Evolutionary conservation across 2,797 vertebrate species (phyloP).

Genomic region (Oreonectes daqikongensis): DNA sequence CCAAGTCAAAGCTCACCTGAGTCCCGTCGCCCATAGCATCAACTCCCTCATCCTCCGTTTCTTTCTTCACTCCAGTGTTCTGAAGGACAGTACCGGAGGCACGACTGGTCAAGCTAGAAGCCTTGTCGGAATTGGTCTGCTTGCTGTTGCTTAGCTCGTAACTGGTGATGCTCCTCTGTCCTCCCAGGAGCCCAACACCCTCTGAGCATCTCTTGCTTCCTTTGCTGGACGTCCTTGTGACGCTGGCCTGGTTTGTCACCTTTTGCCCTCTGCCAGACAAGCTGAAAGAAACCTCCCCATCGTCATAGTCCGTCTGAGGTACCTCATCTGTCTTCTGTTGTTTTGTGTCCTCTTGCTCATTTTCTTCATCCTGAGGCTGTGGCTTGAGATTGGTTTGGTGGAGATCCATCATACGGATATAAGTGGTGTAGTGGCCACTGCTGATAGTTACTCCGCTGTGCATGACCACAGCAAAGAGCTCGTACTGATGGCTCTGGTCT

Average conservation of each 20-base stretch:
- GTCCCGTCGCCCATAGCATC: constrained; percentile 25
- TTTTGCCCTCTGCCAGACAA: constrained; percentile 61
- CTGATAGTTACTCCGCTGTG: constrained; percentile 97
- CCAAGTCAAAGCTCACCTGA: constrained; percentile 54
- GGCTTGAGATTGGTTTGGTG: constrained; percentile 67
- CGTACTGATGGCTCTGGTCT: constrained; percentile 77
- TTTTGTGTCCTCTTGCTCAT: constrained; percentile 57
- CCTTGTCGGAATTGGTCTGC: constrained; percentile 78
- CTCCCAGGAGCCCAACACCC: constrained; percentile 88
- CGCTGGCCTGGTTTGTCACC: background rate
- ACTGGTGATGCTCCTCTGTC: constrained; percentile 87
- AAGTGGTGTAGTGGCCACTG: constrained; percentile 96
- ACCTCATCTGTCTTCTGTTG: constrained; percentile 74
- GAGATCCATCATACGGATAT: constrained; percentile 86
- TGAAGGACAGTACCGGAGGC: constrained; percentile 55
- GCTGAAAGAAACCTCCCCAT: constrained; percentile 84
- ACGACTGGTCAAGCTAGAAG: constrained; percentile 61
- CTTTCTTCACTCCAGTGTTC: constrained; percentile 61
- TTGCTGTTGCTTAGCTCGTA: constrained; percentile 80
- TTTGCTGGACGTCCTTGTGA: constrained; percentile 71
- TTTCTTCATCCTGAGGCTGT: constrained; percentile 59
- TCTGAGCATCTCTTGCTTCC: constrained; percentile 85
- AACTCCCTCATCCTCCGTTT: constrained; percentile 33
- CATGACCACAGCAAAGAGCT: constrained; percentile 95
- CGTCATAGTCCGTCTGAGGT: constrained; percentile 73